Evolutionary conservation across 2,113 vertebrate species (phyloP), one percentile per base, ranked within the genome.

Genomic region (Pterocles orientalis): DNA sequence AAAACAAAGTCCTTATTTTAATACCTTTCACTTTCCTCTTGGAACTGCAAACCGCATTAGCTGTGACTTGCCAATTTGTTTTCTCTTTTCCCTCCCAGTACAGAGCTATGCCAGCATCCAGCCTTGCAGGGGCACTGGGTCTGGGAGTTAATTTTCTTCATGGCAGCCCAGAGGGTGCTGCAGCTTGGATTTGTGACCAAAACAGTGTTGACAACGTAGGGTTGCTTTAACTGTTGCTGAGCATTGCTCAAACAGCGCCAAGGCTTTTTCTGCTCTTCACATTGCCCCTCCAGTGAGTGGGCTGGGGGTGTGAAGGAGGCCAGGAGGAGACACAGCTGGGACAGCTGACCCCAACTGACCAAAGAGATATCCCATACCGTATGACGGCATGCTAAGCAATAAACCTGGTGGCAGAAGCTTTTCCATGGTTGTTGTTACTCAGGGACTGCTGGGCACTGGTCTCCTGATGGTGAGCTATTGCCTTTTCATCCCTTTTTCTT

Each of bases 401-500:
- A 77, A 87, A 77, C 0, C 0, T 9, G 29, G 26, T 12, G 29
- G 14, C 10, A 0, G 0, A 54, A 61, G 60, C 1, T 1, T 57
- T 85, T 53, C 69, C 69, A 65, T 21, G 60, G 33, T 1, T 36
- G 25, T 31, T 8, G 1, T 20, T 72, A 26, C 54, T 69, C 62
- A 50, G 51, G 48, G 36, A n/a, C 48, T 21, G 48, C 34, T 34
- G 24, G 36, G 48, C 4, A 7, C n/a, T 47, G 64, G 8, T 72
- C 54, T 78, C 26, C 53, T 70, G 69, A 14, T 41, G 26, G 57
- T 7, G 29, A 61, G 21, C 1, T 14, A 23, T 8, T 66, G 48
- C 58, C 72, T 71, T 39, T 33, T 36, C 34, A 41, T 25, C 53
- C 24, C 3, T 2, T 10, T 79, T 29, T 66, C 51, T 34, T 68